phyloP scores from a whole-genome alignment of 2,797 vertebrate species.

The Rhinichthys osculus region DNA sequence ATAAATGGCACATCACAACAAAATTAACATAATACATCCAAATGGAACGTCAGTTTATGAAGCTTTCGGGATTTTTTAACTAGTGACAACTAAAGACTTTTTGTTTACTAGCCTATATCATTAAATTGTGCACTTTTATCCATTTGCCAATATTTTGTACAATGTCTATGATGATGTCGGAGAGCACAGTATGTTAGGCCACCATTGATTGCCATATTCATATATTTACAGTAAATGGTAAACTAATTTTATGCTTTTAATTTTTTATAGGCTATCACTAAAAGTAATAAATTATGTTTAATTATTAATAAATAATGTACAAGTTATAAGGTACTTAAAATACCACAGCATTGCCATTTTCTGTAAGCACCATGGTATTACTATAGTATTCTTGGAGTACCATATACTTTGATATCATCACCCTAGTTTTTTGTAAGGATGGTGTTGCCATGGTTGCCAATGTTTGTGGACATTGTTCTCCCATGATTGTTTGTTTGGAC shows the following conservation, averaged over 20 bases:
- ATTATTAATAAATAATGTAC: neutral
- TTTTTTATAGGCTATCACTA: neutral
- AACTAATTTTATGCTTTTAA: neutral
- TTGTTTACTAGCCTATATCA: neutral
- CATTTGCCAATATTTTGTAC: no score
- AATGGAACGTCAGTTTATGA: no score
- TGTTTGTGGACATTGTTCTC: neutral
- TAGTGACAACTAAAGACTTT: neutral
- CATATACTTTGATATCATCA: neutral
- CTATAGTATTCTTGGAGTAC: neutral
- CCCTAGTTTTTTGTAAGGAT: neutral
- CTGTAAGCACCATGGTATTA: neutral
- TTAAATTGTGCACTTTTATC: neutral
- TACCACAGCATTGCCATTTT: neutral
- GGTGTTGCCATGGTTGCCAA: neutral
- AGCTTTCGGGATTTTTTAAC: neutral
- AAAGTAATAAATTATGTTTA: neutral
- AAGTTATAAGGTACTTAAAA: neutral
- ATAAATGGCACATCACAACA: neutral
- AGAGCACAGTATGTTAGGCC: neutral
- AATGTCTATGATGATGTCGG: neutral
- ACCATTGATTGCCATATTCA: neutral
- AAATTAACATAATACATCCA: neutral
- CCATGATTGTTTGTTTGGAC: neutral
- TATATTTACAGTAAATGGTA: neutral